phyloP scores from a whole-genome alignment of 2,888 invertebrate genomes.

The Ectemnius lituratus region DNA sequence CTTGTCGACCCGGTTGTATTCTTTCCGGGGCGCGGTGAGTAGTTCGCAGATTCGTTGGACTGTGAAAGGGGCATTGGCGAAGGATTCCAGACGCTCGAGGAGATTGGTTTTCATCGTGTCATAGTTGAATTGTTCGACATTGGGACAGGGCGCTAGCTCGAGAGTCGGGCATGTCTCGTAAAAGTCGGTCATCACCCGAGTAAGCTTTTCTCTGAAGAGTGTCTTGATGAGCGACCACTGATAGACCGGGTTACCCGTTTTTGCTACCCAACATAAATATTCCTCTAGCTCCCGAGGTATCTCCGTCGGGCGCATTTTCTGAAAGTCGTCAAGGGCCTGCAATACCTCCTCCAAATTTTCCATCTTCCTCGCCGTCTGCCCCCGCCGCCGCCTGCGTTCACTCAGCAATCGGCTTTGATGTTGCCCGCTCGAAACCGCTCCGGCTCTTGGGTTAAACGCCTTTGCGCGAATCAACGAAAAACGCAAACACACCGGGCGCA shows the following conservation, averaged over 20 bases:
- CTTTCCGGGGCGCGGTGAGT: conserved; percentile 92
- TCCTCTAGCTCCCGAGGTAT: conserved; percentile 94
- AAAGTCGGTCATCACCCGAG: conserved; percentile 92
- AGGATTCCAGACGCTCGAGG: conserved; percentile 89
- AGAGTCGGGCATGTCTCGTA: conserved; percentile 87
- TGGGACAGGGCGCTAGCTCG: conserved; percentile 92
- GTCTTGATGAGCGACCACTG: conserved; percentile 94
- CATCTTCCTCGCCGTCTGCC: conserved; percentile 78
- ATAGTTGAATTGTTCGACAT: conserved; percentile 94
- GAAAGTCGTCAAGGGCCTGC: conserved; percentile 90
- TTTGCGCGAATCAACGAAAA: conserved; percentile 49
- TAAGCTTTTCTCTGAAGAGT: conserved; percentile 91
- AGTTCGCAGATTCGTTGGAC: conserved; percentile 97
- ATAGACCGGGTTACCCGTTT: conserved; percentile 95
- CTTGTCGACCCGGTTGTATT: conserved; percentile 97
- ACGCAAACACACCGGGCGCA: conserved; percentile 62
- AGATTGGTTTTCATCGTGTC: conserved; percentile 92
- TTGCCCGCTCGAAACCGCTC: conserved; percentile 12
- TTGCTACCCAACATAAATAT: conserved; percentile 93
- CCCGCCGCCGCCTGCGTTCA: conserved; percentile 39
- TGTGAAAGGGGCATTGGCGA: conserved; percentile 95
- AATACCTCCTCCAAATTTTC: conserved; percentile 92
- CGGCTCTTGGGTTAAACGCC: conserved; percentile 25
- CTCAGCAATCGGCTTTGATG: conserved; percentile 19
- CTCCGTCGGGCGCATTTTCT: conserved; percentile 87